Evolutionary conservation across 2,888 invertebrate genomes (phyloP).

Genomic region (Scaptomyza reducta): DNA sequence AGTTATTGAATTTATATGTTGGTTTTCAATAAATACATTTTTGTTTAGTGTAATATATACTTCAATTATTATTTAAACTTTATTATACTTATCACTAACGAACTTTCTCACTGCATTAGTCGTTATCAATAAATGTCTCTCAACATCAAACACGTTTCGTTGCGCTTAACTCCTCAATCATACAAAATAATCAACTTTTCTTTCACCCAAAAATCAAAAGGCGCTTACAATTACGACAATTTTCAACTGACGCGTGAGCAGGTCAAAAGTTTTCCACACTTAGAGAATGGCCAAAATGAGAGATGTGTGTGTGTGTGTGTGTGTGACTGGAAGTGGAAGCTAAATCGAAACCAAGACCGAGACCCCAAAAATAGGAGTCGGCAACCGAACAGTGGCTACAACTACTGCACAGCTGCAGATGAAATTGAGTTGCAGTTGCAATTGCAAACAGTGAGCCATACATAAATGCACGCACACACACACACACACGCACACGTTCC

Average conservation of each 20-base stretch:
- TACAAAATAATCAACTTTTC: conserved; percentile 44
- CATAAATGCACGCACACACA: conserved; percentile 5
- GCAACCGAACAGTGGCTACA: conserved; percentile 46
- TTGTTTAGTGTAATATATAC: background rate
- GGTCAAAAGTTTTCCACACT: conserved; percentile 67
- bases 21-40: background rate
- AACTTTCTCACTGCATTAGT: background rate
- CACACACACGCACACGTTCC: conserved; percentile 66
- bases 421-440: conserved; percentile 67
- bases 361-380: conserved; percentile 35
- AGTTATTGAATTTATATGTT: too few species aligned
- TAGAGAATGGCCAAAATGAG: conserved; percentile 14
- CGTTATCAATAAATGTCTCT: conserved; percentile 2
- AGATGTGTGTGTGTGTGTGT: conserved; percentile 7
- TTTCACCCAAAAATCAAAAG: conserved; percentile 43
- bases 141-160: conserved; percentile 10
- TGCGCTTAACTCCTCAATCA: conserved; percentile 35
- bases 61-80: too few species aligned
- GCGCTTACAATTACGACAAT: conserved; percentile 62
- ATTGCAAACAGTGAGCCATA: conserved; percentile 11
- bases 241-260: conserved; percentile 65
- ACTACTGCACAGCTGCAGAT: conserved; percentile 67
- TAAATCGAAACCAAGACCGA: conserved; percentile 22
- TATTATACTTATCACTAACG: background rate
- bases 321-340: background rate